These are phyloP conservation scores for Sylvicola cinctus DNA, from an alignment of 2,888 invertebrate genomes.

Conservation along the genomic window DNA sequence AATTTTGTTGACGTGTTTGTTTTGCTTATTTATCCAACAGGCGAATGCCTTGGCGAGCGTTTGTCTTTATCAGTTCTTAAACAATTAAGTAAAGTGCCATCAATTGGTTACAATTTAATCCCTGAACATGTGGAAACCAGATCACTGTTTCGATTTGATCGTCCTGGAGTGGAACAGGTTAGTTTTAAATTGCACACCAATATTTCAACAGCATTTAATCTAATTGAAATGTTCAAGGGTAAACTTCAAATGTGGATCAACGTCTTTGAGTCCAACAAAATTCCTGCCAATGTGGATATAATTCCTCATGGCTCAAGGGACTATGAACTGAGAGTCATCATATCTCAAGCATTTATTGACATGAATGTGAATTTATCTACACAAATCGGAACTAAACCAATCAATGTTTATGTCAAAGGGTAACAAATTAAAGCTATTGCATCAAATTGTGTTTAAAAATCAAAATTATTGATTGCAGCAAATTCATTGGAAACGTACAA, in stretches of 20 bases:
- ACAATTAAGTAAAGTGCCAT: constrained; percentile 52
- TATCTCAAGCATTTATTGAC: constrained; percentile 33
- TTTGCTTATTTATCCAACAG: constrained; percentile 10
- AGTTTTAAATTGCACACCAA: constrained; percentile 5
- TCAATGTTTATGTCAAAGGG: constrained; percentile 59
- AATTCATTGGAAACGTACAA: constrained; percentile 37
- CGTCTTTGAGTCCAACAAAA: constrained; percentile 44
- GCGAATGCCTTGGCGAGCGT: constrained; percentile 28
- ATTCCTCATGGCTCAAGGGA: constrained; percentile 43
- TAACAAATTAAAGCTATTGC: constrained; percentile 19
- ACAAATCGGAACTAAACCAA: constrained; percentile 51
- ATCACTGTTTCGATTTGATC: constrained; percentile 47
- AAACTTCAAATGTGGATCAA: constrained; percentile 83
- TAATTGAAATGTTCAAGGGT: constrained; percentile 37
- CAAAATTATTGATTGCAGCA: background rate
- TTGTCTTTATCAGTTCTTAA: constrained; percentile 56
- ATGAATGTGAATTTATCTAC: constrained; percentile 19
- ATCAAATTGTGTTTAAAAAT: background rate
- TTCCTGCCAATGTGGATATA: constrained; percentile 58
- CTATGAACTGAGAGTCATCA: constrained; percentile 46
- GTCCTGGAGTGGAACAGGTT: constrained; percentile 55
- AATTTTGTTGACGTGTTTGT: background rate
- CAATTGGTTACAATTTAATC: constrained; percentile 57
- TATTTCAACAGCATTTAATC: background rate
- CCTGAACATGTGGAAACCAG: constrained; percentile 87